Percentiles rank a stretch among this genome's conserved stretches.
phyloP scores from a whole-genome alignment of 2,113 vertebrate genomes.

The Megaceryle torquata region DNA sequence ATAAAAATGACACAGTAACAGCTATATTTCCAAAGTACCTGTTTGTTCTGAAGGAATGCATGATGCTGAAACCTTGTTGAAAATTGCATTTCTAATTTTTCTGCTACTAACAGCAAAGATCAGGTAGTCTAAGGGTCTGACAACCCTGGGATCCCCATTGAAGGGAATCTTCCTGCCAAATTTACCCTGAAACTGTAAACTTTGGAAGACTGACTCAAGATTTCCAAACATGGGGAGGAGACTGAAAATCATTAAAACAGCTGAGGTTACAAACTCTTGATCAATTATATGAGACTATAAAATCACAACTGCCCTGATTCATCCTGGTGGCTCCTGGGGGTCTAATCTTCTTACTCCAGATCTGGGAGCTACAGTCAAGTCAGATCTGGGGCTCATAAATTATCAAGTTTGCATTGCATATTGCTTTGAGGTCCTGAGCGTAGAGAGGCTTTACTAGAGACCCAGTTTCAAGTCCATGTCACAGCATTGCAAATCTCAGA shows the following conservation, averaged over 20 bases:
- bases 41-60: background rate
- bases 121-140: background rate
- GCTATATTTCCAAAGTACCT: background rate
- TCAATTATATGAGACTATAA: background rate
- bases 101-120: background rate
- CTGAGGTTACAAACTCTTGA: background rate
- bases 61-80: background rate
- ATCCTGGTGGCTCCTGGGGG: background rate
- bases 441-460: background rate
- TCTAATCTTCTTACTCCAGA: background rate
- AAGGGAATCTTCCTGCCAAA: background rate
- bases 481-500: background rate
- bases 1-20: background rate
- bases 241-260: background rate
- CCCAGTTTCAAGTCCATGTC: background rate
- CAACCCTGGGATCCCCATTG: background rate
- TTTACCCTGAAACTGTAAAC: background rate
- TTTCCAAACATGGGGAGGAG: background rate
- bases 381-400: background rate
- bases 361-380: background rate
- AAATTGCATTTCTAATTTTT: background rate
- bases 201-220: background rate
- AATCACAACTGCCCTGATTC: background rate
- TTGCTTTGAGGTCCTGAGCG: background rate
- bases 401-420: rapidly evolving